phyloP scores from a whole-genome alignment of 2,888 invertebrate species.

The Patella depressa region DNA sequence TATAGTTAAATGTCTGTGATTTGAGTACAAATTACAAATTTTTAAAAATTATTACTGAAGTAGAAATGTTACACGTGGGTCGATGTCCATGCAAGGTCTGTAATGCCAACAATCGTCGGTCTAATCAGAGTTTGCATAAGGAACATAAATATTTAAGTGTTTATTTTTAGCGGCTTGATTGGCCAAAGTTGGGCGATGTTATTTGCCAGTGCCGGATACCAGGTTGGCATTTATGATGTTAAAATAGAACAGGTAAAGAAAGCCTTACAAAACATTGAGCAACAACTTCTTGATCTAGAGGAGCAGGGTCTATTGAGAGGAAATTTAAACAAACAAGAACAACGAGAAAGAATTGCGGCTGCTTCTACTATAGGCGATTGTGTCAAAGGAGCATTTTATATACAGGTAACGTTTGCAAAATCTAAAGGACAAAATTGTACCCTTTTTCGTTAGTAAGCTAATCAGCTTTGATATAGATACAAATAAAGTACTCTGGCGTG shows the following conservation, averaged over 20 bases:
- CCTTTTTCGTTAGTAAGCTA: too few species aligned
- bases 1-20: too few species aligned
- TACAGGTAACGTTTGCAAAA: slow-evolving; percentile 71
- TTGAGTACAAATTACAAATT: too few species aligned
- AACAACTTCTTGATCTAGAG: slow-evolving; percentile 73
- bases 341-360: slow-evolving; percentile 83
- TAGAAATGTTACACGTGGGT: too few species aligned
- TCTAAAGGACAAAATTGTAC: too few species aligned
- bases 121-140: too few species aligned
- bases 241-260: slow-evolving; percentile 48
- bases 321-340: slow-evolving; percentile 80
- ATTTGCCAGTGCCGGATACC: slow-evolving; percentile 90
- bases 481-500: too few species aligned
- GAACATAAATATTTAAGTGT: background rate
- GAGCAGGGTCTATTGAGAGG: slow-evolving; percentile 81
- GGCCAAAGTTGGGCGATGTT: slow-evolving; percentile 98
- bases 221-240: slow-evolving; percentile 86
- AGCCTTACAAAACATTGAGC: slow-evolving; percentile 79
- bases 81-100: too few species aligned
- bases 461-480: too few species aligned
- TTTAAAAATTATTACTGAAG: too few species aligned
- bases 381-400: slow-evolving; percentile 82
- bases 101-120: too few species aligned
- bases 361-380: slow-evolving; percentile 80
- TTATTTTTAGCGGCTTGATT: slow-evolving; percentile 84